Conservation (phyloP, 2,888 invertebrate genomes). For the Trichopria drosophilae region DNA sequence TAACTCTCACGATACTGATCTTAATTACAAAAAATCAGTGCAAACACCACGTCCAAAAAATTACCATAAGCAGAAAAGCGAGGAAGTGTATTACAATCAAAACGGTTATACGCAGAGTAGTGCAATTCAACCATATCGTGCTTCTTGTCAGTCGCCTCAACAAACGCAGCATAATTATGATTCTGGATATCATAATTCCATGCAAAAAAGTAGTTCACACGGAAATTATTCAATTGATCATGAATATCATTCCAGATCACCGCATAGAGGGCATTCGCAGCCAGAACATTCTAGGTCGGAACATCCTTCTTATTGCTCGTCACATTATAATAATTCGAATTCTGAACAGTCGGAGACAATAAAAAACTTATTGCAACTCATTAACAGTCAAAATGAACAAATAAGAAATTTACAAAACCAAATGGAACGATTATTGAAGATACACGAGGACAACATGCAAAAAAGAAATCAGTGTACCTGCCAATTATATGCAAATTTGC, state of each 20-base stretch:
- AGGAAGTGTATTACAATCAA: no score
- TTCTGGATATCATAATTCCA: conserved; percentile 23
- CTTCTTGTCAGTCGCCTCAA: background rate
- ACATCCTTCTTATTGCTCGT: conserved; percentile 27
- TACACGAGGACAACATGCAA: conserved; percentile 45
- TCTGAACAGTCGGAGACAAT: conserved; percentile 46
- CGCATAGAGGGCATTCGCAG: conserved; percentile 2
- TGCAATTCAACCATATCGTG: no score
- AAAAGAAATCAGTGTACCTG: conserved; percentile 41
- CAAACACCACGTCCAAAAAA: no score
- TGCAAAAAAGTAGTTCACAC: conserved; percentile 18
- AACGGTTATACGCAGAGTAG: no score
- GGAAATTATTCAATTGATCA: conserved; percentile 9
- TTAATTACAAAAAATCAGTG: no score
- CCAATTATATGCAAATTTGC: conserved; percentile 26
- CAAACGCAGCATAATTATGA: conserved; percentile 3
- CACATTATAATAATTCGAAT: conserved; percentile 28
- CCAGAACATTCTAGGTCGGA: conserved; percentile 31
- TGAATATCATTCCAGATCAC: conserved; percentile 13
- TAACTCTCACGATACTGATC: no score
- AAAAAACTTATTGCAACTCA: conserved; percentile 65
- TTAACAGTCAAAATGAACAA: conserved; percentile 71
- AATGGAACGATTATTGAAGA: conserved; percentile 63
- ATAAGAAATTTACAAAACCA: conserved; percentile 67
- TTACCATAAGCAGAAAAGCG: no score